Percentiles rank a stretch among this genome's conserved stretches.
These are phyloP conservation scores for Heliconius melpomene DNA, from an alignment of 1,140 invertebrate genomes.

Conservation along the genomic window DNA sequence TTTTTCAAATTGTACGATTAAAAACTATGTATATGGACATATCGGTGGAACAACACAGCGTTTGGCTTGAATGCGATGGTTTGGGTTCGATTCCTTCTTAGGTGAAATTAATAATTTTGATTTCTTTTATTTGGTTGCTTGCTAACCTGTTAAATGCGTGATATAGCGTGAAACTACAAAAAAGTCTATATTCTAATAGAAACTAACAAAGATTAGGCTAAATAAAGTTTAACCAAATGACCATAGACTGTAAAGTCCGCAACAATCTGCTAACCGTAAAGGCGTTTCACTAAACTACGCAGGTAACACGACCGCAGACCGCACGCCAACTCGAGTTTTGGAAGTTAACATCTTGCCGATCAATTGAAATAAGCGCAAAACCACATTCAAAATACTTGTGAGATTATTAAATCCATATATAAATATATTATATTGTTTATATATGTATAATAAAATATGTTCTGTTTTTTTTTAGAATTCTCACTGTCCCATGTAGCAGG, in stretches of 20 bases:
- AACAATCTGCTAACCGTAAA: constrained; percentile 32
- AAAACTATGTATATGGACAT: no score
- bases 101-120: no score
- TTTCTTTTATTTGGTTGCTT: no score
- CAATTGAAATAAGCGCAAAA: constrained; percentile 30
- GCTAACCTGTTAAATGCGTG: no score
- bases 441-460: no score
- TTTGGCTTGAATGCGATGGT: no score
- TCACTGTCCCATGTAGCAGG: no score
- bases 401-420: background rate
- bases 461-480: no score
- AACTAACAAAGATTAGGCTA: background rate
- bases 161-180: background rate
- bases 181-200: background rate
- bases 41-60: no score
- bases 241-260: constrained; percentile 9
- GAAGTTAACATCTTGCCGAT: constrained; percentile 28
- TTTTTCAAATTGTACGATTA: no score
- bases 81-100: no score
- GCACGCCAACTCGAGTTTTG: constrained; percentile 30
- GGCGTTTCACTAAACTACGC: constrained; percentile 32
- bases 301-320: constrained; percentile 32
- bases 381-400: background rate
- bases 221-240: constrained; percentile 13
- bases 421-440: no score